Evolutionary conservation across 2,888 invertebrate species (phyloP), one percentile per base, ranked within the genome.

Genomic region (Pollenia angustigena): DNA sequence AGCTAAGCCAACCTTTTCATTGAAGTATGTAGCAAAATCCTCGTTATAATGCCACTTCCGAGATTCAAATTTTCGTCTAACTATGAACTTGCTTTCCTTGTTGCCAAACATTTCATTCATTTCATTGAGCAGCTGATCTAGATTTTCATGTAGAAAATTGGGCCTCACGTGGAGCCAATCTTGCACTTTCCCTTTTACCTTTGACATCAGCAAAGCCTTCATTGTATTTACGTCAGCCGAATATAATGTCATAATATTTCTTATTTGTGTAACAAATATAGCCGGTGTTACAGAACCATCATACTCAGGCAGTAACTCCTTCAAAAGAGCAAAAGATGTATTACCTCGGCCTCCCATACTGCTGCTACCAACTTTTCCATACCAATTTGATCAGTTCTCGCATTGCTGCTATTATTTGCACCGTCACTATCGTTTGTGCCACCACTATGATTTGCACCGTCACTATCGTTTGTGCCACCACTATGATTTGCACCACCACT

Each of bases 111-210:
- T 56, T 50, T 81, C 75, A 12, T 23, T 44, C 48, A 76, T 52
- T 40, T 76, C 64, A 12, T 71, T 12, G 3, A 86, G 23, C 42
- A 87, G 14, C n/a, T 46, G 18, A 12, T 85, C 56, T 1, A 87
- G 68, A 48, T 64, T 58, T 52, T 84, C 71, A 11, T 72, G 18
- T 2, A 83, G 58, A 54, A 72, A 88, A 52, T 83, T 82, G 2
- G 88, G 72, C 18, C 85, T 85, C 0, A 81, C 74, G 23, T 83
- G 79, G 16, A 88, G 40, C 85, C 85, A 87, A 8, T 14, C 11
- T 32, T 87, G 88, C 40, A 56, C 87, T 10, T 74, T 81, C n/a
- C 58, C 74, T 6, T 40, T 56, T 0, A 75, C 40, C 10, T 81
- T 81, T 0, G 50, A 42, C 74, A 74, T 58, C 3, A 81, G 46